Evolutionary conservation across 2,113 vertebrate genomes (phyloP).

Genomic region (Myiagra hebetior): DNA sequence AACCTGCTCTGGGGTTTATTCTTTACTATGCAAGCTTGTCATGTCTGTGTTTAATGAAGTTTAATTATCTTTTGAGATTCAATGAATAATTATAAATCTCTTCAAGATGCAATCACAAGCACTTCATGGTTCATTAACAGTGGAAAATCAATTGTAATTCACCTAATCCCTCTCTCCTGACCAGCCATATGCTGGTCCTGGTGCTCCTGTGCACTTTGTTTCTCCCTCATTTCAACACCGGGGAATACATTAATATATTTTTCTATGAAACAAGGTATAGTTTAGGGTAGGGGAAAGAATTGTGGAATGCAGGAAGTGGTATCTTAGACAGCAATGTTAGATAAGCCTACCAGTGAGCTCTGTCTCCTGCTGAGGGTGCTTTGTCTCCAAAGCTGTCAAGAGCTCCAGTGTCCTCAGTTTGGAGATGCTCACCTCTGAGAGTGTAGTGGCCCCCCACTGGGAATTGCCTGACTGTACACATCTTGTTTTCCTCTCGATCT

Average conservation of each 20-base stretch:
- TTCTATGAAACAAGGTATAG: neutral
- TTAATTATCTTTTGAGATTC: conserved; percentile 80
- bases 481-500: neutral
- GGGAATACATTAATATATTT: neutral
- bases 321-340: neutral
- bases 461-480: neutral
- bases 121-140: conserved; percentile 72
- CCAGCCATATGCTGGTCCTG: conserved; percentile 29
- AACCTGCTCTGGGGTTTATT: conserved; percentile 38
- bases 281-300: neutral
- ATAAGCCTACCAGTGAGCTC: neutral
- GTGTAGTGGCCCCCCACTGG: neutral
- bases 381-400: neutral
- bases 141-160: conserved; percentile 76
- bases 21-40: conserved; percentile 69
- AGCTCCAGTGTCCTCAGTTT: neutral
- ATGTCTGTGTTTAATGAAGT: conserved; percentile 75
- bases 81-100: conserved; percentile 81
- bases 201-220: neutral
- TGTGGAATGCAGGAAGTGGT: neutral
- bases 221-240: neutral
- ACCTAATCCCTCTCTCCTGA: conserved; percentile 66
- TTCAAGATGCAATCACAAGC: conserved; percentile 79
- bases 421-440: neutral
- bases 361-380: neutral